These are phyloP conservation scores for Automeris io DNA, from an alignment of 2,888 invertebrate genomes.

Conservation along the genomic window DNA sequence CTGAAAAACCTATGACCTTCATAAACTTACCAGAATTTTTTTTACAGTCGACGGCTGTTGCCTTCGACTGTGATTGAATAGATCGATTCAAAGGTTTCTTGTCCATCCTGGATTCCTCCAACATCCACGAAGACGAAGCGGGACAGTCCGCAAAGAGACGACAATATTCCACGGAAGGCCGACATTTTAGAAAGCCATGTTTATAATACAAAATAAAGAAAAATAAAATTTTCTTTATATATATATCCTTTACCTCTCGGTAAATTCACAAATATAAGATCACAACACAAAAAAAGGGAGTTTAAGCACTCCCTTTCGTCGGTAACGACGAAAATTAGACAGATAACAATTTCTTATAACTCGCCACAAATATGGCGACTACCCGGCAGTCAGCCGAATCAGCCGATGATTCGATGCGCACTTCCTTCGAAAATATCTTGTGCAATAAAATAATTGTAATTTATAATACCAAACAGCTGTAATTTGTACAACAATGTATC, in stretches of 20 bases:
- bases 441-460: constrained; percentile 6
- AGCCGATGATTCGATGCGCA: constrained; percentile 52
- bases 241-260: constrained; percentile 44
- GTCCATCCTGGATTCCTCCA: constrained; percentile 82
- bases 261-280: constrained; percentile 43
- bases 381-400: constrained; percentile 65
- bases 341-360: constrained; percentile 61
- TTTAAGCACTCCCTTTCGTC: constrained; percentile 81
- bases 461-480: too few relatives aligned
- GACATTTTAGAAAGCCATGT: constrained; percentile 92
- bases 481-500: too few relatives aligned
- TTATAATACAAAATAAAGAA: constrained; percentile 77
- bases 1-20: constrained; percentile 33
- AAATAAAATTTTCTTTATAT: constrained; percentile 53
- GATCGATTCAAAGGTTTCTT: constrained; percentile 84
- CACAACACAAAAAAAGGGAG: constrained; percentile 71
- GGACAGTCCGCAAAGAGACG: constrained; percentile 84
- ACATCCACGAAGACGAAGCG: constrained; percentile 75
- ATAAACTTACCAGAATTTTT: constrained; percentile 81
- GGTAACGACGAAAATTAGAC: constrained; percentile 79
- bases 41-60: constrained; percentile 83
- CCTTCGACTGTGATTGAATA: constrained; percentile 83
- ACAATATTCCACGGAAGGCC: constrained; percentile 80
- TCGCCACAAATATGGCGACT: constrained; percentile 85
- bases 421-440: constrained; percentile 41